Evolutionary conservation across 2,797 vertebrate species (phyloP), one percentile per base, ranked within the genome.

Genomic region (Poeciliopsis paucimaculata): DNA sequence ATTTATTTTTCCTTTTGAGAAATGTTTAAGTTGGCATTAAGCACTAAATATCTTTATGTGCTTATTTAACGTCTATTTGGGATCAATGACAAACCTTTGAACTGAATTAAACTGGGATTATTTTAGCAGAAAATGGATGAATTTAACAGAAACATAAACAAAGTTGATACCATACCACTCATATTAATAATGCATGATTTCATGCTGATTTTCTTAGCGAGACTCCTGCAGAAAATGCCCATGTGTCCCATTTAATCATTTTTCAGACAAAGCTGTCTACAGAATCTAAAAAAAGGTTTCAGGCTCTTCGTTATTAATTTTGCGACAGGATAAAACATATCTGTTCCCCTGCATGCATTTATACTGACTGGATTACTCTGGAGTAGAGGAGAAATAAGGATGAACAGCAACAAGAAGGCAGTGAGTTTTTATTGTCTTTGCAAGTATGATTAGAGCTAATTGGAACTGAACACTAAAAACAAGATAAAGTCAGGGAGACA

Each of bases 371-470:
- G 66, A 60, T 74, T 72, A 47, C 70, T 53, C 71, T 79, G 64
- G 11, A 75, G 23, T 16, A 46, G 23, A 12, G 23, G 15, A n/a
- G 31, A 39, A 20, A 31, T 9, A 23, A 43, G 18, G 57, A 76
- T 23, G 49, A 66, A 39, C 36, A 34, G n/a, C 28, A 49, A 73
- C 43, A 16, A n/a, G 28, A 28, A 70, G 13, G 70, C 39, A 2
- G 0, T 8, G 2, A 72, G 51, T n/a, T 23, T 73, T 70, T 28
- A 34, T 71, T 71, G 4, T 68, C 18, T 28, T 11, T 55, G 68
- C 60, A 66, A 28, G 49, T 76, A 64, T 10, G 36, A 72, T 55
- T 73, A 62, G 26, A 16, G 73, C 31, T 79, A 77, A 77, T 79
- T 57, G 62, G 41, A 82, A n/a, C 46, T 47, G 39, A 72, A 51